Conservation (phyloP, 2,888 invertebrate species). For the Parochlus steinenii region DNA sequence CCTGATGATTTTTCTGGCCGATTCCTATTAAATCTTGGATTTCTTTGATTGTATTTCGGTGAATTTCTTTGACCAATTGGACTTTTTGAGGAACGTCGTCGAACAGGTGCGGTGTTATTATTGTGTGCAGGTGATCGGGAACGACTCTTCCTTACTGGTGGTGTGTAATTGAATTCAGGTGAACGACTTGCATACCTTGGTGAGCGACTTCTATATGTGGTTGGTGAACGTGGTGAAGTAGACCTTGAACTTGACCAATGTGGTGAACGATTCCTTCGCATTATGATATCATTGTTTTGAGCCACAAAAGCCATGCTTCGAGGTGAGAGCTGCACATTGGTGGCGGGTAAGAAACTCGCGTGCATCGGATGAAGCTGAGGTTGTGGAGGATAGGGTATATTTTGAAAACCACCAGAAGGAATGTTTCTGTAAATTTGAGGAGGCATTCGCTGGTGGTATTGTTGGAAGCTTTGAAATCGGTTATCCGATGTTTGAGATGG, state of each 20-base stretch:
- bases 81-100: conserved; percentile 3
- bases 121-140: conserved; percentile 9
- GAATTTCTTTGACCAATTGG: not conserved
- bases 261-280: conserved; percentile 13
- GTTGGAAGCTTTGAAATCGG: too few species aligned
- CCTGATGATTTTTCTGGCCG: too few species aligned
- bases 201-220: conserved; percentile 1
- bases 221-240: conserved; percentile 10
- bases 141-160: conserved; percentile 7
- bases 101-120: not conserved
- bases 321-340: conserved; percentile 16
- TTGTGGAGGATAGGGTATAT: too few species aligned
- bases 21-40: not conserved
- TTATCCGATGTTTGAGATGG: too few species aligned
- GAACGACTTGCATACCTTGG: conserved; percentile 1
- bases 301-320: conserved; percentile 17
- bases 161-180: not conserved
- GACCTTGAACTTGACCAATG: not conserved
- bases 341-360: too few species aligned
- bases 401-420: too few species aligned
- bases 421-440: too few species aligned
- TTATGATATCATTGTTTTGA: conserved; percentile 16
- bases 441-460: too few species aligned
- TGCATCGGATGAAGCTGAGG: too few species aligned
- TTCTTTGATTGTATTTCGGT: not conserved